Percentiles rank a stretch among this genome's conserved stretches.
Conservation (phyloP, 2,888 invertebrate species). For the Philereme vetulata region DNA sequence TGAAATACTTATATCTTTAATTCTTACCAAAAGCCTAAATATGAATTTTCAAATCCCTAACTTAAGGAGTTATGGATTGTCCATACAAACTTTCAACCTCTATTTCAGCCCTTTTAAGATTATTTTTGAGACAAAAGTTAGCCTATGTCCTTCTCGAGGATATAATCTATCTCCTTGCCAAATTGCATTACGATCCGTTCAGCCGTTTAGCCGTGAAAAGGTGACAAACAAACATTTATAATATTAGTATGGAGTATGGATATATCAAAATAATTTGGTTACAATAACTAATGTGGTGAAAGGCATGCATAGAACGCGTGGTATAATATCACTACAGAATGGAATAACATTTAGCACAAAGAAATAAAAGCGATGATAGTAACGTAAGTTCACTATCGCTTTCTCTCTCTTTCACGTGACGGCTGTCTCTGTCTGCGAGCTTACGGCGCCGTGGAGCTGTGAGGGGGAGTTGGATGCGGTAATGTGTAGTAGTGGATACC, state of each 20-base stretch:
- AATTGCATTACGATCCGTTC: too few species aligned
- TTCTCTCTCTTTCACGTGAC: constrained; percentile 9
- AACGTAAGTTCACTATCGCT: constrained; percentile 8
- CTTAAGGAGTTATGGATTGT: too few species aligned
- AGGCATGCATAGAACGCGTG: neutral
- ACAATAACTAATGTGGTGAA: neutral
- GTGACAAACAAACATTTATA: neutral
- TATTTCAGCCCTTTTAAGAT: too few species aligned
- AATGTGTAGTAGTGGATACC: neutral
- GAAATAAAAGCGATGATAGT: constrained; percentile 13
- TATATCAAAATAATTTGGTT: neutral
- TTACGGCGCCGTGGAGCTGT: constrained; percentile 13
- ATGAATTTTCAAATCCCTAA: too few species aligned
- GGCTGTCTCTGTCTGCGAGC: constrained; percentile 12
- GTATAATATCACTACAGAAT: constrained; percentile 9
- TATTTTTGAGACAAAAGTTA: too few species aligned
- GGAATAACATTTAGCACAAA: constrained; percentile 14
- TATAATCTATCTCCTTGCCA: too few species aligned
- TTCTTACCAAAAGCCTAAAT: too few species aligned
- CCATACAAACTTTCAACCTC: too few species aligned
- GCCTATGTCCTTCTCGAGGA: too few species aligned
- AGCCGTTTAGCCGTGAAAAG: too few species aligned
- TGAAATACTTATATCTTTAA: too few species aligned
- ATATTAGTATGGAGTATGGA: neutral
- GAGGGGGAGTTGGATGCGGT: constrained; percentile 8